A percentile compares a stretch with the other conserved stretches of the same genome.
Conservation (phyloP, 2,888 invertebrate species). For the Hydrotaea cyrtoneurina region DNA sequence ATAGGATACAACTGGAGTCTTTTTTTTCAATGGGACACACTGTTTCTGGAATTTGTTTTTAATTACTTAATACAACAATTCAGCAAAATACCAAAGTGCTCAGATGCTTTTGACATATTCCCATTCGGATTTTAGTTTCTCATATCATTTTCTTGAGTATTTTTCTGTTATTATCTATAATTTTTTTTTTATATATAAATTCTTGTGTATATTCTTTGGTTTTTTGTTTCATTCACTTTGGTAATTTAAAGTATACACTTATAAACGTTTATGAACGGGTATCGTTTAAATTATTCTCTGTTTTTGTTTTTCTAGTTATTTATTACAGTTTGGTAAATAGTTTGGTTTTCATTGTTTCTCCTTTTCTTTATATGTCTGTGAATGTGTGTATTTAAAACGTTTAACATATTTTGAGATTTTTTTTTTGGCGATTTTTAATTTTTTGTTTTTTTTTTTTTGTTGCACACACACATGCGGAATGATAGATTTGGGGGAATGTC, state of each 20-base stretch:
- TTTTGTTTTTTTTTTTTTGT: too few relatives aligned
- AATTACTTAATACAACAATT: too few relatives aligned
- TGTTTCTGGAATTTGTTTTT: too few relatives aligned
- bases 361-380: neutral
- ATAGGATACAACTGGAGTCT: too few relatives aligned
- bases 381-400: conserved; percentile 10
- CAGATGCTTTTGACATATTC: too few relatives aligned
- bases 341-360: neutral
- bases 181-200: conserved; percentile 1
- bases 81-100: too few relatives aligned
- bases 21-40: too few relatives aligned
- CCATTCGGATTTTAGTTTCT: too few relatives aligned
- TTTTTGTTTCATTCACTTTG: neutral
- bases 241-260: conserved; percentile 1
- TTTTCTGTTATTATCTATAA: neutral
- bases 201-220: neutral
- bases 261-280: conserved; percentile 36
- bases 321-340: conserved; percentile 18
- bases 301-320: neutral
- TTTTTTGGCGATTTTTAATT: neutral
- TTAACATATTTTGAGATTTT: conserved; percentile 11
- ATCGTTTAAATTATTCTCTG: too few relatives aligned
- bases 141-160: neutral
- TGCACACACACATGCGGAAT: neutral
- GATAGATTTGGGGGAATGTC: neutral